Base-by-base conservation (phyloP, 1,140 invertebrate genomes). In the Drosophila yakuba region DNA sequence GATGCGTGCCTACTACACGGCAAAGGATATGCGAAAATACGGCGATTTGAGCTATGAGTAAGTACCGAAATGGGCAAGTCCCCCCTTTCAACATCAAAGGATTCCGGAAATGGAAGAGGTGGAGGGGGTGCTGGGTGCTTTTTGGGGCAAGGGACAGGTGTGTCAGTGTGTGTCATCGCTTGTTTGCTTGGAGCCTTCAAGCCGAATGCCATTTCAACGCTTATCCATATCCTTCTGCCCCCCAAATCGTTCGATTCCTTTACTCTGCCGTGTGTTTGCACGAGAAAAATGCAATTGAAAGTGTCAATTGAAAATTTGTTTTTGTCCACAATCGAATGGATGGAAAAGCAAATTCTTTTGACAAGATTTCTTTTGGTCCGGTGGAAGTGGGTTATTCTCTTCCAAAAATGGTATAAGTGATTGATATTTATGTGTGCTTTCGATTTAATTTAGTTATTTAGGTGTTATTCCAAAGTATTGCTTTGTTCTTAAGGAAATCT, bases 21-120 rank as follows among this genome's bases (percentile, higher is more conserved):
- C 83, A 25, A 91, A 91, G 74, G 80, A 85, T 67, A 81, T 79
- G 68, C 80, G 84, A 62, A 91, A 85, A 74, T 91, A 89, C 62
- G 78, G 84, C 61, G 84, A 91, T 61, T 76, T 89, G 89, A 91
- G 80, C 80, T 91, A 91, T 67, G 88, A 91, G 88, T 91, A 74
- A 91, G 88, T 81, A 73, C 20, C 63, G 25, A 32, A 44, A n/a
- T 56, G 74, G 38, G 39, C 10, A 39, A 28, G 14, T 38, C 45
- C 25, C 28, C 11, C 15, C 7, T 17, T 20, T 38, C 14, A 36
- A 10, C 38, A 44, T 52, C 28, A 55, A 56, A 43, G 55, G 48
- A 43, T 38, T 20, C 14, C 8, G 10, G 25, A 51, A 15, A 35
- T 14, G 20, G n/a, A 11, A 32, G n/a, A 23, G 3, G 8, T n/a